Base-by-base conservation (phyloP, 2,888 invertebrate genomes). In the Callinectes sapidus region DNA sequence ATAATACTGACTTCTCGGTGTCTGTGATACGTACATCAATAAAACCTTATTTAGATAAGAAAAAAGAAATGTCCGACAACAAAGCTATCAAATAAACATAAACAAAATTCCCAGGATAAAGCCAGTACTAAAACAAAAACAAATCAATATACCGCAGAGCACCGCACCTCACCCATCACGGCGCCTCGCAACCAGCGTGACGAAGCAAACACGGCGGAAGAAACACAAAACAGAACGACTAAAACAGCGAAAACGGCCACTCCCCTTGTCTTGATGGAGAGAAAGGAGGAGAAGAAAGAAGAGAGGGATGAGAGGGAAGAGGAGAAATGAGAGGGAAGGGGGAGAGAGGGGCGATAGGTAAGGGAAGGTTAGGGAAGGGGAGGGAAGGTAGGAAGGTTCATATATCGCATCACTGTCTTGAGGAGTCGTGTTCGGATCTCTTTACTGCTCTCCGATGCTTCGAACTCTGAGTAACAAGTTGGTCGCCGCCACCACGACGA, bases 381-480 rank as follows among this genome's bases (percentile, higher is more conserved):
- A n/a, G 28, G 71, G 13, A 13, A n/a, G 71, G 13, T 23, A 13
- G n/a, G 71, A n/a, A 28, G 71, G 71, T 77, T 77, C 71, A 77
- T 77, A 77, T 77, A 77, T 77, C 71, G 71, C 71, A 77, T 77
- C 71, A 77, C 71, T 77, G 71, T 77, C 71, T 77, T 77, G 71
- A 77, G 71, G 71, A 77, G 71, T 77, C 71, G 71, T 77, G 71
- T 77, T 77, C 71, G 71, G 71, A 77, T 77, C 71, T 28, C 71
- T 77, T 77, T 77, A 77, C 71, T 77, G 71, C 71, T 77, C 71
- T 77, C 71, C 28, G 71, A 77, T 77, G 28, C 71, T 77, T 77
- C 71, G 71, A 77, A 77, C 71, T 77, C 71, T 13, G 28, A 77
- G 71, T 77, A 77, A 77, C 71, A 77, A 77, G 71, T 77, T 77